Conservation (phyloP, 2,113 vertebrate species). For the Sceloporus tristichus region DNA sequence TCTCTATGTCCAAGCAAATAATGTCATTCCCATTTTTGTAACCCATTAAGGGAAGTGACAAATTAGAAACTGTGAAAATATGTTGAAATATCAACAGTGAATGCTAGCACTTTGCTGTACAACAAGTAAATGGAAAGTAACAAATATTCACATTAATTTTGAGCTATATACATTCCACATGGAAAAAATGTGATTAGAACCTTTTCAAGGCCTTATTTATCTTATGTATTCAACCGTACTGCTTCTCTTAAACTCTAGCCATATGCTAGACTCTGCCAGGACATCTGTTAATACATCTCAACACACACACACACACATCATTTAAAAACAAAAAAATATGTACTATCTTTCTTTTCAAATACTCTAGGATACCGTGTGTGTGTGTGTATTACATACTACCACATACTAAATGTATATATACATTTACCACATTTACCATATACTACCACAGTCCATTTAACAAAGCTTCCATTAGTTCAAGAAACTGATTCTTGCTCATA, state of each 20-base stretch:
- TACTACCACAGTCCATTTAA: not conserved
- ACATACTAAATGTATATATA: slow-evolving; percentile 27
- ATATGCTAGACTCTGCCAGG: slow-evolving; percentile 70
- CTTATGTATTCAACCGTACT: slow-evolving; percentile 63
- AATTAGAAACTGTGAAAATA: slow-evolving; percentile 27
- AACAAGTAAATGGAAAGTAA: slow-evolving; percentile 30
- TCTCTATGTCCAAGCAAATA: not conserved
- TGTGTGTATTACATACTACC: too few relatives aligned
- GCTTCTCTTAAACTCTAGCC: slow-evolving; percentile 66
- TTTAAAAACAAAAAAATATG: not conserved
- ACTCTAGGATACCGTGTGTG: slow-evolving; percentile 43
- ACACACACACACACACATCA: not conserved
- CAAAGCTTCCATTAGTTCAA: slow-evolving; percentile 32
- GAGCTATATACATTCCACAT: slow-evolving; percentile 59
- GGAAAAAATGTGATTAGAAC: slow-evolving; percentile 60
- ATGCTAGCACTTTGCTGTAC: slow-evolving; percentile 48
- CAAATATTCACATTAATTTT: slow-evolving; percentile 48
- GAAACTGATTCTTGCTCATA: slow-evolving; percentile 1
- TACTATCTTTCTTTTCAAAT: slow-evolving; percentile 41
- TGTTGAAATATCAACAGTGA: slow-evolving; percentile 22
- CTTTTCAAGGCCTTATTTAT: slow-evolving; percentile 71
- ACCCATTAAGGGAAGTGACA: slow-evolving; percentile 3
- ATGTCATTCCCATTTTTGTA: not conserved
- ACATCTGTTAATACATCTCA: slow-evolving; percentile 61
- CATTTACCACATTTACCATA: slow-evolving; percentile 5